phyloP scores from a whole-genome alignment of 2,888 invertebrate species.

The Pinctada fucata region DNA sequence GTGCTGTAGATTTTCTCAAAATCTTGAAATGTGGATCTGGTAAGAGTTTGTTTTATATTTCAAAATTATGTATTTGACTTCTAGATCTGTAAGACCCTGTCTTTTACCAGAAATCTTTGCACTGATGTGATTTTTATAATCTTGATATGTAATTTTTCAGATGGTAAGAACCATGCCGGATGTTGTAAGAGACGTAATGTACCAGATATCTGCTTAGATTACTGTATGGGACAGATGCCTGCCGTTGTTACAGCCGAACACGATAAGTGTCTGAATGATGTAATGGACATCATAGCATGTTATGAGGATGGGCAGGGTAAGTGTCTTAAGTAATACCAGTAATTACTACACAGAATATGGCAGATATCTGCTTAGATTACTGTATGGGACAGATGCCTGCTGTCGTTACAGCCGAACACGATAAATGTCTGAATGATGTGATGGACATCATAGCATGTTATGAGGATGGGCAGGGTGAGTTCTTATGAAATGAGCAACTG shows the following conservation, averaged over 20 bases:
- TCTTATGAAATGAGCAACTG: no score
- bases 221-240: constrained; percentile 41
- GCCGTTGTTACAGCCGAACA: constrained; percentile 23
- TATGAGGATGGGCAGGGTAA: constrained; percentile 48
- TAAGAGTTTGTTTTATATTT: constrained; percentile 12
- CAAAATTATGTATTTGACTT: not conserved
- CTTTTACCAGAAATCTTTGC: not conserved
- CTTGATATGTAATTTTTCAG: constrained; percentile 40
- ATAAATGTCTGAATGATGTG: constrained; percentile 22
- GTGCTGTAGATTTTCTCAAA: constrained; percentile 39
- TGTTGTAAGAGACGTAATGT: constrained; percentile 50
- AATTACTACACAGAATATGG: constrained; percentile 31
- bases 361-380: constrained; percentile 39
- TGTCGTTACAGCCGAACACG: constrained; percentile 24
- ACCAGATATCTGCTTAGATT: constrained; percentile 36
- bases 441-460: constrained; percentile 42
- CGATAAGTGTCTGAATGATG: constrained; percentile 20
- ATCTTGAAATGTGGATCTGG: constrained; percentile 53
- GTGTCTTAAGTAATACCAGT: no score
- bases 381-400: constrained; percentile 38
- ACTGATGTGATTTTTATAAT: not conserved
- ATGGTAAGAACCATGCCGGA: constrained; percentile 52
- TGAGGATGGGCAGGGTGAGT: constrained; percentile 46
- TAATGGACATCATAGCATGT: constrained; percentile 39
- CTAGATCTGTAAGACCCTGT: not conserved